Evolutionary conservation across 37 sponge, comb jelly and placozoan species (phyloP).

Genomic region (Crambe crambe): DNA sequence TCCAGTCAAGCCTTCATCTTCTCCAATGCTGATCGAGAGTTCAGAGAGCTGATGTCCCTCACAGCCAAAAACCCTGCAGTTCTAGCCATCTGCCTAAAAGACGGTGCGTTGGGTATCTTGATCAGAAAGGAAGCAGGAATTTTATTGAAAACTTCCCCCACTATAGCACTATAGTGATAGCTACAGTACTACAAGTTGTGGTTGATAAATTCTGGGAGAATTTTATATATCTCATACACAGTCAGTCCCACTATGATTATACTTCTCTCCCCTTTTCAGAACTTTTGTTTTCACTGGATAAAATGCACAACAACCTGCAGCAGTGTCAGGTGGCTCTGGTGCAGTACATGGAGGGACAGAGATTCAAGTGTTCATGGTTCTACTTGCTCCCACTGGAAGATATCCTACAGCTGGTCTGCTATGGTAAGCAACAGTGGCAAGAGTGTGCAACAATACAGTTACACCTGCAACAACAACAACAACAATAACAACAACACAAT

Average conservation of each 20-base stretch:
- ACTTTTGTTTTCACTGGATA: constrained; percentile 72
- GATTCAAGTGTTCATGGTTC: constrained; percentile 71
- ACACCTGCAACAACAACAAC: no score
- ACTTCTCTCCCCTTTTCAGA: constrained; percentile 29
- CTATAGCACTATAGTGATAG: no score
- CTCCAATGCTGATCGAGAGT: constrained; percentile 64
- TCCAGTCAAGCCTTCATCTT: constrained; percentile 53
- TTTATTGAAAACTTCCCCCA: no score
- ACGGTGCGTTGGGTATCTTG: constrained; percentile 42
- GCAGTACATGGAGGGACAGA: constrained; percentile 43
- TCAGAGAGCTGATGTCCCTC: constrained; percentile 52
- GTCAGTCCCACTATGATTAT: no score
- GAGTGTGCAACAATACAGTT: no score
- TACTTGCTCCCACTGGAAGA: constrained; percentile 80
- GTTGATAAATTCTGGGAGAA: no score
- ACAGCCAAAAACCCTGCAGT: constrained; percentile 74
- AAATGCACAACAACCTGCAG: constrained; percentile 49
- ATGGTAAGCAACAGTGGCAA: constrained; percentile 23
- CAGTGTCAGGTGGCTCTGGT: constrained; percentile 64
- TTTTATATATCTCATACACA: not conserved
- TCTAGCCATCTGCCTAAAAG: constrained; percentile 46
- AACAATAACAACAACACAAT: no score
- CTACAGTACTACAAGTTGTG: no score
- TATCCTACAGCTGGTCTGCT: constrained; percentile 68
- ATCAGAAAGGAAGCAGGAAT: no score